Evolutionary conservation across 2,113 vertebrate species (phyloP).

Genomic region (Psilopogon haemacephalus): DNA sequence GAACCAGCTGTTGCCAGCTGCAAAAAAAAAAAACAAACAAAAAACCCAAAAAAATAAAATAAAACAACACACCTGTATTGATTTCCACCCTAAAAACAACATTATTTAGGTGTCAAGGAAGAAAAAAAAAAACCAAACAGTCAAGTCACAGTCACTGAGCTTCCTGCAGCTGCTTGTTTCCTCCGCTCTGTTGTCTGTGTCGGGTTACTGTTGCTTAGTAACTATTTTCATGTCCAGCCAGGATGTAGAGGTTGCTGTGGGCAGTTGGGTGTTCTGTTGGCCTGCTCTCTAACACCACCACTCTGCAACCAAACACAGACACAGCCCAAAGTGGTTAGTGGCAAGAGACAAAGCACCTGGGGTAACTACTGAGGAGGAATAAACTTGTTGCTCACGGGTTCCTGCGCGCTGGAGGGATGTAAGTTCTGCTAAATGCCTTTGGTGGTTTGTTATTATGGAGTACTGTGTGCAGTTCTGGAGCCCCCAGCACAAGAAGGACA

Average conservation of each 20-base stretch:
- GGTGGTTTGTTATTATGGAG: too few relatives aligned
- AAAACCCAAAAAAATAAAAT: too few relatives aligned
- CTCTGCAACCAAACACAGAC: slow-evolving; percentile 77
- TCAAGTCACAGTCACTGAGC: slow-evolving; percentile 25
- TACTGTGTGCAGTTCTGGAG: too few relatives aligned
- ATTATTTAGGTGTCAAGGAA: slow-evolving; percentile 11
- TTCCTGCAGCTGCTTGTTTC: slow-evolving; percentile 7
- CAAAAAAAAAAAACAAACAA: slow-evolving; percentile 34
- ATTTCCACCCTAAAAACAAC: slow-evolving; percentile 58
- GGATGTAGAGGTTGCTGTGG: slow-evolving; percentile 97
- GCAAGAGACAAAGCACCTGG: background rate
- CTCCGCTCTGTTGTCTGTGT: background rate
- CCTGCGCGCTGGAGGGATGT: accelerated
- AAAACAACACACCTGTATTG: slow-evolving; percentile 17
- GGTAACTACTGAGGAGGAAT: background rate
- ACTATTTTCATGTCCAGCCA: slow-evolving; percentile 98
- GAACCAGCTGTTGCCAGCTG: slow-evolving; percentile 82
- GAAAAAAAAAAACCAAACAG: background rate
- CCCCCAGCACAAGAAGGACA: too few relatives aligned
- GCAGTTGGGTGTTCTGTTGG: slow-evolving; percentile 93
- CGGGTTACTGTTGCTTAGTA: slow-evolving; percentile 80
- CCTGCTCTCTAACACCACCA: slow-evolving; percentile 95
- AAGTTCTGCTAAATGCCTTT: background rate
- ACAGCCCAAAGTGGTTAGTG: background rate
- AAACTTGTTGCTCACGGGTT: background rate